Conservation (phyloP, 1,140 invertebrate species). For the Aricia agestis region DNA sequence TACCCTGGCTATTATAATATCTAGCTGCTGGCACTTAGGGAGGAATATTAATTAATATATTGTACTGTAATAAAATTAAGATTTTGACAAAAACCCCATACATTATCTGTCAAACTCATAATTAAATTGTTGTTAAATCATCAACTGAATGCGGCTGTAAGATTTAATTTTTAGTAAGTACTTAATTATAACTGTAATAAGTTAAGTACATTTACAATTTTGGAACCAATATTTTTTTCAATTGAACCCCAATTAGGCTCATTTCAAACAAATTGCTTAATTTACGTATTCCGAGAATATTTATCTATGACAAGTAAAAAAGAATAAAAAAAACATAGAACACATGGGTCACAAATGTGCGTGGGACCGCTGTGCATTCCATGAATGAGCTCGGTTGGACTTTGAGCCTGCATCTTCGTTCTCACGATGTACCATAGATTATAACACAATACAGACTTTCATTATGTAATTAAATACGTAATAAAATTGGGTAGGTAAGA, state of each 20-base stretch:
- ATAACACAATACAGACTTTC: constrained; percentile 13
- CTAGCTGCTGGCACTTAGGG: too few species aligned
- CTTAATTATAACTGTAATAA: too few species aligned
- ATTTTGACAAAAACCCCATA: too few species aligned
- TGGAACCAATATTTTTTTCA: background rate
- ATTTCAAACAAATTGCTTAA: constrained; percentile 1
- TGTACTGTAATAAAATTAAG: too few species aligned
- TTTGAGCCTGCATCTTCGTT: constrained; percentile 29
- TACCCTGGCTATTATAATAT: too few species aligned
- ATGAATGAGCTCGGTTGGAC: constrained; percentile 46
- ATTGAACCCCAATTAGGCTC: background rate
- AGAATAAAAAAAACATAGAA: constrained; percentile 25
- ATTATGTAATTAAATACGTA: background rate
- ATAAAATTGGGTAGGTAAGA: background rate
- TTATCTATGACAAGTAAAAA: constrained; percentile 17
- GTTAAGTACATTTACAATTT: too few species aligned
- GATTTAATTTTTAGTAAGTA: too few species aligned
- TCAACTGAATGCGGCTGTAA: too few species aligned
- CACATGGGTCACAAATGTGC: constrained; percentile 65
- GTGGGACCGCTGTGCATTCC: constrained; percentile 52
- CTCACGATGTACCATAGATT: constrained; percentile 30
- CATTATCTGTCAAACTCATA: too few species aligned
- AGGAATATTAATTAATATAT: too few species aligned
- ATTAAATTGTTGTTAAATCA: too few species aligned
- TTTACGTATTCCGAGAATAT: constrained; percentile 13